Conservation (phyloP, 2,797 vertebrate species). For the Phoxinus dragarum region DNA sequence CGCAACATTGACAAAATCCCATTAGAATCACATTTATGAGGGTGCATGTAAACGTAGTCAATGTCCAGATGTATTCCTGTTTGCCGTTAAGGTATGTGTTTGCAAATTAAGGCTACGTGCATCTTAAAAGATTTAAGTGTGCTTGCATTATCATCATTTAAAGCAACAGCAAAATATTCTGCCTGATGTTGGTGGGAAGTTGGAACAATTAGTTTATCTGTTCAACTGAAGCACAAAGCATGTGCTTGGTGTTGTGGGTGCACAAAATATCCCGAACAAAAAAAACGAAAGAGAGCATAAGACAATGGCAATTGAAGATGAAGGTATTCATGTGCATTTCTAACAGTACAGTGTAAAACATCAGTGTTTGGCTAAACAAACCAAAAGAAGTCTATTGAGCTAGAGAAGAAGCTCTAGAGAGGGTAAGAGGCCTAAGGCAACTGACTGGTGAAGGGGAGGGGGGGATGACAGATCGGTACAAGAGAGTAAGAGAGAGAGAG, state of each 20-base stretch:
- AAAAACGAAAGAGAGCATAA: slow-evolving; percentile 41
- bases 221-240: slow-evolving; percentile 17
- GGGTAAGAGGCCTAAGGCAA: slow-evolving; percentile 72
- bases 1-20: neutral
- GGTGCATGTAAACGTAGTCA: neutral
- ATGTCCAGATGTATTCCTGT: neutral
- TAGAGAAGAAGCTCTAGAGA: slow-evolving; percentile 59
- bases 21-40: neutral
- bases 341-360: slow-evolving; percentile 25
- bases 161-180: slow-evolving; percentile 19
- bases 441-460: slow-evolving; percentile 67
- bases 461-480: slow-evolving; percentile 70
- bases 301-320: slow-evolving; percentile 60
- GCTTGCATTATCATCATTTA: slow-evolving; percentile 17
- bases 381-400: slow-evolving; percentile 46
- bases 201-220: slow-evolving; percentile 8
- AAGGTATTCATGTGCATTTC: slow-evolving; percentile 53
- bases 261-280: slow-evolving; percentile 23
- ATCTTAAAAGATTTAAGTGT: slow-evolving; percentile 13
- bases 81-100: neutral
- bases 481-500: slow-evolving; percentile 76
- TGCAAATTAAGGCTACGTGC: neutral
- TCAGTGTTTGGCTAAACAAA: slow-evolving; percentile 47
- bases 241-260: slow-evolving; percentile 50
- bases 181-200: neutral